Evolutionary conservation across 2,797 vertebrate species (phyloP).

Genomic region (Syngnathus rostellatus): DNA sequence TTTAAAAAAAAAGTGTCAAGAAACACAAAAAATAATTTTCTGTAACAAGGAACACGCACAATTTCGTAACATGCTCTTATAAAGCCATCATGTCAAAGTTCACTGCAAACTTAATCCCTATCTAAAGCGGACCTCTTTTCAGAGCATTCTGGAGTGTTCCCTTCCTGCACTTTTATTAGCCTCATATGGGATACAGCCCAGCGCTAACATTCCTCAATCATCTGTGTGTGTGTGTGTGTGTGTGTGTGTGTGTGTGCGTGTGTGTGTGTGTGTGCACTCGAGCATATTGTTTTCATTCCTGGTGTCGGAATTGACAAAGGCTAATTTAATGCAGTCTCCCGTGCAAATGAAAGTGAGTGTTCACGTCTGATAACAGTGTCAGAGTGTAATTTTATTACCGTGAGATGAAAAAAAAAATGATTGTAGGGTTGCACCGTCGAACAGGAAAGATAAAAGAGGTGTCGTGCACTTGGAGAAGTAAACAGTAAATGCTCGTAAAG

Average conservation of each 20-base stretch:
- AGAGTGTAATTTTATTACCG: neutral
- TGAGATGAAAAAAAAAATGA: neutral
- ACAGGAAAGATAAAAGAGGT: neutral
- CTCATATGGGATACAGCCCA: conserved; percentile 35
- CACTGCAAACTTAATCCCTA: neutral
- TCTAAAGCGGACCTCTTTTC: conserved; percentile 7
- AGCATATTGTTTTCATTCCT: conserved; percentile 35
- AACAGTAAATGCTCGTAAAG: conserved; percentile 23
- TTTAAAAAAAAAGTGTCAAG: neutral
- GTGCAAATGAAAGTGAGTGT: conserved; percentile 2
- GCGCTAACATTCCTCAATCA: conserved; percentile 15
- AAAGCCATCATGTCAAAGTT: neutral
- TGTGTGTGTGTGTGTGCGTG: too few relatives aligned
- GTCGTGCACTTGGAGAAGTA: neutral
- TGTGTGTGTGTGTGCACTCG: conserved; percentile 1
- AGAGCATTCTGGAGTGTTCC: neutral
- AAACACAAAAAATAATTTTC: neutral
- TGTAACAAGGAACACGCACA: neutral
- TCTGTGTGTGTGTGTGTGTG: neutral
- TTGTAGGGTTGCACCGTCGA: too few relatives aligned
- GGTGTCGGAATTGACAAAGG: neutral
- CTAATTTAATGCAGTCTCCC: neutral
- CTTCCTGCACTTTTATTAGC: conserved; percentile 35
- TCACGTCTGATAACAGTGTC: conserved; percentile 20
- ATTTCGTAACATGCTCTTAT: conserved; percentile 2